Conservation (phyloP, 2,888 invertebrate genomes). For the Xestia ashworthii region DNA sequence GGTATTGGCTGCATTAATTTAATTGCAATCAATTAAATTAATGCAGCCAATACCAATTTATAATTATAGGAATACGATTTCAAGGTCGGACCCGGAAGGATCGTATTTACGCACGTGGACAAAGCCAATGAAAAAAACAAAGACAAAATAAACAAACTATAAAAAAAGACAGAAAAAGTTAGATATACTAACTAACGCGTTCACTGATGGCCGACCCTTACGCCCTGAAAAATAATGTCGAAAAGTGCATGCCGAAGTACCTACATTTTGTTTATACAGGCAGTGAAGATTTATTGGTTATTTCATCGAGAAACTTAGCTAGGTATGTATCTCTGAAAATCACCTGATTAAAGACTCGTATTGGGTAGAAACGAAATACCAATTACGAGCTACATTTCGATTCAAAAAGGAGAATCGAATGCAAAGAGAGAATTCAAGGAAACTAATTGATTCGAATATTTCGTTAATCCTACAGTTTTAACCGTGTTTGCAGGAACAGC, state of each 20-base stretch:
- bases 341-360: slow-evolving; percentile 11
- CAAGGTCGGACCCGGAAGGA: too few species aligned
- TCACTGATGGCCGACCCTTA: too few species aligned
- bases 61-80: neutral
- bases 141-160: neutral
- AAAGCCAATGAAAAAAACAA: too few species aligned
- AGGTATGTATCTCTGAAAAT: neutral
- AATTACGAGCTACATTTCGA: slow-evolving; percentile 28
- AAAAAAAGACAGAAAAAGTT: too few species aligned
- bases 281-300: neutral
- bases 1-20: neutral
- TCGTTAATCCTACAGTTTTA: neutral
- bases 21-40: neutral
- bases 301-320: neutral
- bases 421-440: slow-evolving; percentile 15
- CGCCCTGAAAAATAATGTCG: too few species aligned
- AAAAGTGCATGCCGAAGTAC: too few species aligned
- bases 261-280: too few species aligned
- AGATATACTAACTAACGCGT: too few species aligned
- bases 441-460: slow-evolving; percentile 23
- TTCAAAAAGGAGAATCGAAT: slow-evolving; percentile 12
- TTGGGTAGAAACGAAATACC: slow-evolving; percentile 19
- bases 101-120: neutral
- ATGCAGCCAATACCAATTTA: neutral
- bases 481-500: too few species aligned